phyloP scores from a whole-genome alignment of 2,888 invertebrate species.

The Tetheella fluctuosa region DNA sequence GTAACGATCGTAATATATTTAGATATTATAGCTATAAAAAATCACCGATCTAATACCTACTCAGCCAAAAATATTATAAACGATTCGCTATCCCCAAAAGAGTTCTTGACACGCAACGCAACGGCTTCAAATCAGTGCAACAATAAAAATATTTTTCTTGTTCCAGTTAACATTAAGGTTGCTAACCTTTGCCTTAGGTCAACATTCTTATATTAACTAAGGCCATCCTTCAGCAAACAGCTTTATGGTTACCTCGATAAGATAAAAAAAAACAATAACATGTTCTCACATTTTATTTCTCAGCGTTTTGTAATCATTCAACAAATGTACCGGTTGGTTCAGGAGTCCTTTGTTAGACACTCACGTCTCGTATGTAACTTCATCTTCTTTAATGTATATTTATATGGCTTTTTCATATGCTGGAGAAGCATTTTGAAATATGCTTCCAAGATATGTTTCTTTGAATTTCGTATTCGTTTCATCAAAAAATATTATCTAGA shows the following conservation, averaged over 20 bases:
- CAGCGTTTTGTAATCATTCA: background rate
- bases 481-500: background rate
- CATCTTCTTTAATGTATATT: background rate
- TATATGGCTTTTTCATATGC: background rate
- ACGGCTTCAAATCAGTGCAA: slow-evolving; percentile 16
- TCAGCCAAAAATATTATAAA: slow-evolving; percentile 37
- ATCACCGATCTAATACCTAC: slow-evolving; percentile 39
- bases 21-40: slow-evolving; percentile 39
- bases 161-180: background rate
- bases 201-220: background rate
- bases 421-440: background rate
- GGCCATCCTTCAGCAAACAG: background rate
- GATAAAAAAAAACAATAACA: slow-evolving; percentile 9
- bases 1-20: background rate
- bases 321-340: background rate
- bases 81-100: slow-evolving; percentile 42
- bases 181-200: slow-evolving; percentile 6
- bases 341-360: background rate
- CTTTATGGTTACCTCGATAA: background rate
- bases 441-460: background rate
- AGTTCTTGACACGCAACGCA: slow-evolving; percentile 41
- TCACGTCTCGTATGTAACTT: background rate
- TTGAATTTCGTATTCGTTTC: background rate
- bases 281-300: background rate
- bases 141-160: background rate